phyloP scores from a whole-genome alignment of 2,888 invertebrate species.

The Nipponacmea schrenckii region DNA sequence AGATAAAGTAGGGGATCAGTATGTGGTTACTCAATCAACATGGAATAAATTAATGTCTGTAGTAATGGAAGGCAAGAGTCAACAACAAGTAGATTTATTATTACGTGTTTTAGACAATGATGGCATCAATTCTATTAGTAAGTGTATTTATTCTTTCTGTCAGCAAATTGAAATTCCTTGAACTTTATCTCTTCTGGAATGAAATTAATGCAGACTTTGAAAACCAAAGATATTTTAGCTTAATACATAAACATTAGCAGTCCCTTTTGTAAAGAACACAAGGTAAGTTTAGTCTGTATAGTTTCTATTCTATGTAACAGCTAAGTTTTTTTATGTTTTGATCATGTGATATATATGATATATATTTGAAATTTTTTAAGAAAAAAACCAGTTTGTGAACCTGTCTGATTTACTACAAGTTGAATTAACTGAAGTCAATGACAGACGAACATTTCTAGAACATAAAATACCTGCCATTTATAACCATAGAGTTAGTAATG shows the following conservation, averaged over 20 bases:
- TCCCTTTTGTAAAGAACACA: too few relatives aligned
- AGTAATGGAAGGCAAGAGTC: constrained; percentile 56
- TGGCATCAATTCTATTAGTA: constrained; percentile 51
- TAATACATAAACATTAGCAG: too few relatives aligned
- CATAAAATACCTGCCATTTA: constrained; percentile 57
- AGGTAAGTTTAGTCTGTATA: too few relatives aligned
- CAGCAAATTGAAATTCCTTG: background rate
- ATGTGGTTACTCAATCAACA: constrained; percentile 52
- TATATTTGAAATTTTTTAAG: constrained; percentile 42
- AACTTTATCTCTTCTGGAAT: too few relatives aligned
- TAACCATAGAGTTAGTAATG: constrained; percentile 54
- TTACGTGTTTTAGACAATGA: constrained; percentile 67
- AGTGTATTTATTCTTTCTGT: constrained; percentile 13
- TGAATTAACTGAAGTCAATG: constrained; percentile 66
- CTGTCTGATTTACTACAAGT: constrained; percentile 69
- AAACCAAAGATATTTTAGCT: too few relatives aligned
- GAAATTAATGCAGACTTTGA: too few relatives aligned
- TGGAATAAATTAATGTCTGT: constrained; percentile 64
- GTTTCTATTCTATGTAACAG: too few relatives aligned
- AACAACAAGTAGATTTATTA: constrained; percentile 61
- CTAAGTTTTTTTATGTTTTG: too few relatives aligned
- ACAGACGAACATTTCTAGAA: constrained; percentile 61
- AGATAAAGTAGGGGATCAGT: constrained; percentile 35
- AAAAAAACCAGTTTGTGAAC: constrained; percentile 65
- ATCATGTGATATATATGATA: background rate